phyloP scores from a whole-genome alignment of 2,888 invertebrate species.

The Hyalella azteca region DNA sequence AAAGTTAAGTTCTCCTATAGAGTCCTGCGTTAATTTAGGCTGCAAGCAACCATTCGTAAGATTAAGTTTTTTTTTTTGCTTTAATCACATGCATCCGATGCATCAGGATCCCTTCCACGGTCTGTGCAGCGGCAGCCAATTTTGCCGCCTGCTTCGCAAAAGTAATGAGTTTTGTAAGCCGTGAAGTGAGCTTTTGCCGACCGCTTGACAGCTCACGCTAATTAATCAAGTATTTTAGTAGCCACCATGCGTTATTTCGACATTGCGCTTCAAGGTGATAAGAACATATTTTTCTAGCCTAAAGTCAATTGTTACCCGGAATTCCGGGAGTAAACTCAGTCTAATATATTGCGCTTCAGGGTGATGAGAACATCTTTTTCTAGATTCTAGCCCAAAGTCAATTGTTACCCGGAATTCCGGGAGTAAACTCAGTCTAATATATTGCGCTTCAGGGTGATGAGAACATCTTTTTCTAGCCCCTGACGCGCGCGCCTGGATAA shows the following conservation, averaged over 20 bases:
- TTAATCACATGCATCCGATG: too few species aligned
- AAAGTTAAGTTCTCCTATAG: too few species aligned
- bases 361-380: slow-evolving; percentile 5
- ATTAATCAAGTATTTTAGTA: slow-evolving; percentile 19
- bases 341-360: background rate
- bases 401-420: slow-evolving; percentile 22
- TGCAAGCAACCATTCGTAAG: too few species aligned
- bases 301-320: slow-evolving; percentile 17
- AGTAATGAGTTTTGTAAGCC: background rate
- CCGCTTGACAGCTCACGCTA: background rate
- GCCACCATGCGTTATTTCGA: background rate
- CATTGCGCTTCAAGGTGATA: background rate
- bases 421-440: too few species aligned
- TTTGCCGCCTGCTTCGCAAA: background rate
- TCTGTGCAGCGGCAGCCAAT: background rate
- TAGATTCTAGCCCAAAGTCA: too few species aligned
- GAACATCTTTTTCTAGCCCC: background rate
- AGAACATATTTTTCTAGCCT: background rate
- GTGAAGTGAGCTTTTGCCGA: background rate
- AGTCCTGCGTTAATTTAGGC: too few species aligned
- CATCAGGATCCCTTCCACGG: too few species aligned
- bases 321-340: too few species aligned
- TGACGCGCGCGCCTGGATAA: too few species aligned
- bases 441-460: background rate
- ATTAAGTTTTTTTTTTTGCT: too few species aligned